These are phyloP conservation scores for Umimayanthus chanpuru DNA, from an alignment of 92 coral and sea anemone species.

Conservation along the genomic window DNA sequence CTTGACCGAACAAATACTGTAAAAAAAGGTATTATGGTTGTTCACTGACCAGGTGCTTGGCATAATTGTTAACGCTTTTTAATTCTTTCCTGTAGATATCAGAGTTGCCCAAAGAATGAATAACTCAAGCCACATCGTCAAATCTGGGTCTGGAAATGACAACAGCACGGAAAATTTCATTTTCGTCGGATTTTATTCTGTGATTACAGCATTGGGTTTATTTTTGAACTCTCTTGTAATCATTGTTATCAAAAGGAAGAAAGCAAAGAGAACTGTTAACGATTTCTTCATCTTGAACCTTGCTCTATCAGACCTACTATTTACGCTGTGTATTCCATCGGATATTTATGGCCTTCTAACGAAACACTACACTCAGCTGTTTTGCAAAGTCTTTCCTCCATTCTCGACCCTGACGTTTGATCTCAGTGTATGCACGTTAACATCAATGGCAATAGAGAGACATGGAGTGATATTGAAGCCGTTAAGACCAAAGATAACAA, in stretches of 20 bases:
- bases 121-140: neutral
- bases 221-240: conserved; percentile 25
- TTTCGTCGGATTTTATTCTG: conserved; percentile 29
- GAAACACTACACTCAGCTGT: conserved; percentile 6
- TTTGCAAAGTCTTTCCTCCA: conserved; percentile 32
- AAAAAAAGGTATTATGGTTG: neutral
- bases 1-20: neutral
- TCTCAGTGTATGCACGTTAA: conserved; percentile 28
- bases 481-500: conserved; percentile 30
- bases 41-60: neutral
- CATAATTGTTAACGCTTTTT: neutral
- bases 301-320: conserved; percentile 21
- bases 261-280: conserved; percentile 26
- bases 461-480: conserved; percentile 24
- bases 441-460: conserved; percentile 40
- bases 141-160: neutral
- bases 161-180: conserved; percentile 21
- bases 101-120: conserved; percentile 1
- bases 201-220: conserved; percentile 31
- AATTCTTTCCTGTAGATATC: neutral
- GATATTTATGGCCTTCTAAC: conserved; percentile 32
- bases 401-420: conserved; percentile 31
- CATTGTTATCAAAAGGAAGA: conserved; percentile 27
- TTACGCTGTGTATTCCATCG: conserved; percentile 35
- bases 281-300: conserved; percentile 40